Base-by-base conservation (phyloP, 2,888 invertebrate genomes). In the Lasioglossum lativentre region DNA sequence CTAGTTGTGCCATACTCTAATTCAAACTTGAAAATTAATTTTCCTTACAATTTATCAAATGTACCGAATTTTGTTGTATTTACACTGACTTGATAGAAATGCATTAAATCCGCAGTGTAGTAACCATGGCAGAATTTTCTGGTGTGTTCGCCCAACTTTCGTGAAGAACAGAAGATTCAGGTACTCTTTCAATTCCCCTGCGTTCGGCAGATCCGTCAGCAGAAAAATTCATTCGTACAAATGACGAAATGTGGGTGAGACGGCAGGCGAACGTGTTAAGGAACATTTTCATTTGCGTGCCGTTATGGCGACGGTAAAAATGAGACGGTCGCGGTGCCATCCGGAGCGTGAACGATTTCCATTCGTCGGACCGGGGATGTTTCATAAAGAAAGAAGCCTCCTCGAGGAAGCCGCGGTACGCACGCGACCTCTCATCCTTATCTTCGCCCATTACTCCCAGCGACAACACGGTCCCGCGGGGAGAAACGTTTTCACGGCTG, bases 401-500 rank as follows among this genome's bases (percentile, higher is more conserved):
- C 59, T 42, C 40, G 71, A 72, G 70, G 42, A 75, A 63, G 30
- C 56, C 59, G 70, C 42, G 68, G 38, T 63, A 77, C 75, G 63
- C 84, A 72, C 52, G 75, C 85, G 78, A 75, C 68, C 45, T 74
- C 80, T 71, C 75, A 78, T 78, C 90, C 90, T 87, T 84, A 78
- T 86, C 83, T 87, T 79, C 73, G 75, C 42, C 87, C 83, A 87
- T 87, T 87, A 84, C 74, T 74, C 66, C 59, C 27, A 84, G 68
- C 78, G 83, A 82, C 82, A 68, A 70, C 84, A 82, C 66, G 70
- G 47, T 27, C 76, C 82, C 74, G 66, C 34, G 6, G 78, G 68
- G 73, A 80, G 59, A 87, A 88, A 87, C 85, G 88, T 88, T 88
- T 88, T 85, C 87, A 85, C 80, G 87, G 87, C 56, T 87, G 88